Base-by-base conservation (phyloP, 1,140 invertebrate species). In the Drosophila malerkotliana region DNA sequence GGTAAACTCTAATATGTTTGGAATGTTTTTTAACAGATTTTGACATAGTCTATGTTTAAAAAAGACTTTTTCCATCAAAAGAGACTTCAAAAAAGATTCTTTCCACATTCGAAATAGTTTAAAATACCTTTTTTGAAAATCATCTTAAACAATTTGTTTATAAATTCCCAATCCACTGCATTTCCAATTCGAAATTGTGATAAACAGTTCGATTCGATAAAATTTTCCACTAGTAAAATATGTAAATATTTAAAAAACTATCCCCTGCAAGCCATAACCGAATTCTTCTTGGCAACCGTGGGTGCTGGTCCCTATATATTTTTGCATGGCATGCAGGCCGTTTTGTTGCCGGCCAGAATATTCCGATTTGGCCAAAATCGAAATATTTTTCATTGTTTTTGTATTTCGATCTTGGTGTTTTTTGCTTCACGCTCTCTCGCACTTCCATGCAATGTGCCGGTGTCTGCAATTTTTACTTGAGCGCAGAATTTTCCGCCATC, bases 231-330 rank as follows among this genome's bases (percentile, higher is more conserved):
- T 10, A 57, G 68, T 30, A 39, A 39, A 72, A 45, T 47, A 26
- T 44, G 68, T 62, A 72, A 73, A 62, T 72, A 72, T 72, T 72
- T 73, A 54, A 73, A 61, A 73, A 73, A 73, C 51, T 63, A 63
- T 56, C 53, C 41, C 24, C 24, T 48, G 0, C 15, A 30, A 21
- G 44, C 9, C 24, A 15, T 30, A 45, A 4, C 59, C 59, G 3
- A 51, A 51, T 51, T 59, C 47, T 45, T 26, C 12, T 37, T 37
- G 57, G 5, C 21, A 59, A 26, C n/a, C 28, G 8, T 37, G 34
- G 39, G 12, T 14, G 39, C 12, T 44, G 41, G 8, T 44, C 15
- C 39, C n/a, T 34, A 2, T 12, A n/a, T n/a, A 3, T n/a, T 37
- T 37, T 37, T 72, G 67, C 67, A 72, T 32, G 69, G 68, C 55